These are phyloP conservation scores for Anarhynchus alexandrinus DNA, from an alignment of 2,113 vertebrate genomes.

Conservation along the genomic window DNA sequence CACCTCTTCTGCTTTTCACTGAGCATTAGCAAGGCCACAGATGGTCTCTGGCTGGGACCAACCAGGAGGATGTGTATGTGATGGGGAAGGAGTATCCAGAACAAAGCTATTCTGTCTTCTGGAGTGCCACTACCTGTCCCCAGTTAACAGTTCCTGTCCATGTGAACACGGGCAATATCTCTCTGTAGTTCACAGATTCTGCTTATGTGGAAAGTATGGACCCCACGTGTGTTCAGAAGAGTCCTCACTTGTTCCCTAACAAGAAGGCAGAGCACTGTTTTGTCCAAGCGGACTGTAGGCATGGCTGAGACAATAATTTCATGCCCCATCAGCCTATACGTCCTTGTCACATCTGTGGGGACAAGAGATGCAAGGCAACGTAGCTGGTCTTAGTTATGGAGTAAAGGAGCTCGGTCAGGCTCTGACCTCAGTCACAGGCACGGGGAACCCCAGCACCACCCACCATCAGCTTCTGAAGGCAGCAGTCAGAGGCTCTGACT, in stretches of 20 bases:
- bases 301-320: background rate
- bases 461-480: background rate
- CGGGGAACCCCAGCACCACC: background rate
- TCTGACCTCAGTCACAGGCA: background rate
- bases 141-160: background rate
- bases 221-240: accelerated
- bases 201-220: background rate
- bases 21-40: background rate
- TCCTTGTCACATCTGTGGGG: background rate
- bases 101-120: background rate
- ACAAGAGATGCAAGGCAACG: background rate
- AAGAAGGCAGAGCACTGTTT: background rate
- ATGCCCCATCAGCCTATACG: background rate
- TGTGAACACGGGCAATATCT: background rate
- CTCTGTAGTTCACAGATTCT: background rate
- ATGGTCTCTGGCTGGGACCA: background rate
- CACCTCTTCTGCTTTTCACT: background rate
- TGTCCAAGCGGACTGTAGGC: background rate
- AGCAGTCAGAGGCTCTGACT: background rate
- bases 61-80: background rate
- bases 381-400: background rate
- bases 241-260: background rate
- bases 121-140: background rate
- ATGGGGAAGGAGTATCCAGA: background rate
- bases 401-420: background rate